Evolutionary conservation across 2,797 vertebrate species (phyloP), one percentile per base, ranked within the genome.

Genomic region (Anomalospiza imberbis): DNA sequence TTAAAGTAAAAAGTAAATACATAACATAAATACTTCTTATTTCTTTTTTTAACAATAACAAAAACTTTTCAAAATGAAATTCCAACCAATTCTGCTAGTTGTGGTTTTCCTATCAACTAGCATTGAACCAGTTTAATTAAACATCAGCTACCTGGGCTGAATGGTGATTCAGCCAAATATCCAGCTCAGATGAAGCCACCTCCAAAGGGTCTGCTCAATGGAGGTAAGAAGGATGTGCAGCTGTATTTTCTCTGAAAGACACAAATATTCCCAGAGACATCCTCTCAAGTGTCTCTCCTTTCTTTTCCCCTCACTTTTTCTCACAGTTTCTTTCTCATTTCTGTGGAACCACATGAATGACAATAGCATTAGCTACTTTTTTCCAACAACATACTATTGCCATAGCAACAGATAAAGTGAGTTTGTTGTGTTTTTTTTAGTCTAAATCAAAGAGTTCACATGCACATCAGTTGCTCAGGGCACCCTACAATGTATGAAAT

Each of bases 321-420:
- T 95, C 93, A 93, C 74, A 70, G 76, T 86, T 88, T 65, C 38
- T 94, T 90, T 90, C 77, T 92, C 87, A 89, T 72, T 89, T 82
- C 28, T 88, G 47, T 88, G 28, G 54, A 94, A 65, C 48, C 82
- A 66, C 54, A 79, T 11, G 36, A 94, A 94, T 96, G 88, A 91
- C 80, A 95, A 75, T 82, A 91, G 84, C 89, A 91, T 95, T 95
- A 93, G 47, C 82, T 95, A 89, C 91, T 94, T 97, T 94, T 96
- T 96, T 77, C 77, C 87, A 93, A 54, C 62, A 91, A 65, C 20
- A 44, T 40, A 55, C 40, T 67, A 58, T 93, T 96, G 88, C 85
- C 84, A 91, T 47, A 77, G 85, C 70, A 94, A 82, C 81, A 89
- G 68, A 96, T 72, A 48, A 48, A 63, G 75, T 36, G 84, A 96